Percentiles rank a stretch among this genome's conserved stretches.
These are phyloP conservation scores for Chrysemys picta DNA, from an alignment of 2,113 vertebrate genomes.

Conservation along the genomic window DNA sequence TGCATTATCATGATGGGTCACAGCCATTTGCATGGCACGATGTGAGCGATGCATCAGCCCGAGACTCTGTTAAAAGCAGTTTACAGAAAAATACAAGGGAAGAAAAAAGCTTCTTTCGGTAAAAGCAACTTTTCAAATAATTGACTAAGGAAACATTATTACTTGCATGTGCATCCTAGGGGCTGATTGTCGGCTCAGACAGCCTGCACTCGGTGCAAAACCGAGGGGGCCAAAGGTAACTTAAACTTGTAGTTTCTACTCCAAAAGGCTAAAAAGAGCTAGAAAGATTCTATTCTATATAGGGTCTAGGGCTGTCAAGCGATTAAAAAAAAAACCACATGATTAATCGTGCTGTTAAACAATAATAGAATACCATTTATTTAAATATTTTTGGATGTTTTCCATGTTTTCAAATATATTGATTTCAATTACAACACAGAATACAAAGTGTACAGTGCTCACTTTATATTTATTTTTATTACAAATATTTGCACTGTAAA, in stretches of 20 bases:
- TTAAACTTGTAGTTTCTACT: not conserved
- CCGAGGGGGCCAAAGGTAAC: not conserved
- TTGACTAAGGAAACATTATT: not conserved
- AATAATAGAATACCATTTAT: too few relatives aligned
- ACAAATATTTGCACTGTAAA: too few relatives aligned
- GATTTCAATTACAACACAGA: too few relatives aligned
- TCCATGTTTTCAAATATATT: too few relatives aligned
- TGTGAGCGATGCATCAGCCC: not conserved
- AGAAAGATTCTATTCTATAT: not conserved
- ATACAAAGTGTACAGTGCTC: too few relatives aligned
- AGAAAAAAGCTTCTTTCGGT: not conserved
- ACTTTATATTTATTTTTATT: too few relatives aligned
- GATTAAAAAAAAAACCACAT: too few relatives aligned
- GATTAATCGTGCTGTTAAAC: too few relatives aligned
- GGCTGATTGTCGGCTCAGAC: not conserved
- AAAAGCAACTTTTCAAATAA: not conserved
- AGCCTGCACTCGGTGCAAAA: not conserved
- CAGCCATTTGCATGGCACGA: not conserved
- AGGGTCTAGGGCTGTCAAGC: too few relatives aligned
- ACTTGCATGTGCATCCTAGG: not conserved
- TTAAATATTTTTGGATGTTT: too few relatives aligned
- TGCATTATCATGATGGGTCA: not conserved
- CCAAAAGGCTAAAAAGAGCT: not conserved
- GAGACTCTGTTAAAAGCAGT: slow-evolving; percentile 7
- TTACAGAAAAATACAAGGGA: not conserved